phyloP scores from a whole-genome alignment of 2,113 vertebrate species.

The Cavia aperea region DNA sequence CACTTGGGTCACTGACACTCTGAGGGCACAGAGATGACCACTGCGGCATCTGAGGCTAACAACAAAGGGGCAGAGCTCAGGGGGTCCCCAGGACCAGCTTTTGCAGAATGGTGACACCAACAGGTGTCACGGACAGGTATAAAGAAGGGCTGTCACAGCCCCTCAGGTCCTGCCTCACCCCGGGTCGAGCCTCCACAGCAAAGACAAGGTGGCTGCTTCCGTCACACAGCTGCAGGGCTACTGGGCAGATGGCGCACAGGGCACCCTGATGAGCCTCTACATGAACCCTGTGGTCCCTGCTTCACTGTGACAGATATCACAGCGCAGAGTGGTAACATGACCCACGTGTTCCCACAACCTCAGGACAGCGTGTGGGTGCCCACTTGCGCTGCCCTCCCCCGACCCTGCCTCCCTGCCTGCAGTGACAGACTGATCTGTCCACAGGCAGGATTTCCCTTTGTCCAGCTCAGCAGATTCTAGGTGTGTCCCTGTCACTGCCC shows the following conservation, averaged over 20 bases:
- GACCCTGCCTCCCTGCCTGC: accelerated
- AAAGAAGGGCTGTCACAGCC: not conserved
- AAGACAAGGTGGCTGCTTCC: not conserved
- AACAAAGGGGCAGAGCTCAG: accelerated
- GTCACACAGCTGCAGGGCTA: no score
- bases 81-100: no score
- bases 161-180: not conserved
- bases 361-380: accelerated
- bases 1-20: accelerated
- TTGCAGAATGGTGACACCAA: not conserved
- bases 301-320: accelerated
- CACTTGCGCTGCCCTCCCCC: no score
- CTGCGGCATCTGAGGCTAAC: not conserved
- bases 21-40: accelerated
- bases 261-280: accelerated
- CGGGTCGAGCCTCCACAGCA: no score
- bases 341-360: accelerated
- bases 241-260: accelerated
- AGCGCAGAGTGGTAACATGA: accelerated
- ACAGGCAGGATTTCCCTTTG: accelerated
- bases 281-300: accelerated
- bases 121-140: not conserved
- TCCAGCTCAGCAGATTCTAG: accelerated
- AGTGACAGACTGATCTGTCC: not conserved
- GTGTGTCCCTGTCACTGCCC: not conserved